Conservation (phyloP, 2,888 invertebrate species). For the Agonopterix subpropinquella region DNA sequence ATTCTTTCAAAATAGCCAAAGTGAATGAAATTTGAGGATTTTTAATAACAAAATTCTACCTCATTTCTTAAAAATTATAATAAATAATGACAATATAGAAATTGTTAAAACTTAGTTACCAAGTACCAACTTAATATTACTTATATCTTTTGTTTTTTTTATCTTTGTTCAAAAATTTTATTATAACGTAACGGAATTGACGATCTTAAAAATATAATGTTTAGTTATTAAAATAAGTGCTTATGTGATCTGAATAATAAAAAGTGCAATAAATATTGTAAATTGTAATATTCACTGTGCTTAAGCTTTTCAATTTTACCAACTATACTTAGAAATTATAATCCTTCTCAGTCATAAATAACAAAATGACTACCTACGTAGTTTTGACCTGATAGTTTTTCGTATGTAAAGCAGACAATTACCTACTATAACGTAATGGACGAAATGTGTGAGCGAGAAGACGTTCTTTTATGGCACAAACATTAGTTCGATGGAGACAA, state of each 20-base stretch:
- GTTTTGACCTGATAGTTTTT: constrained; percentile 2
- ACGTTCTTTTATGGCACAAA: too few species aligned
- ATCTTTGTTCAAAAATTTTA: constrained; percentile 12
- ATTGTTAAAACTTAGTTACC: constrained; percentile 29
- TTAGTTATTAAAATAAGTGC: constrained; percentile 32
- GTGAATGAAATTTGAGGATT: constrained; percentile 14
- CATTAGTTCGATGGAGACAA: too few species aligned
- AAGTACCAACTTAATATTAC: constrained; percentile 19
- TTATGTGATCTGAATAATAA: constrained; percentile 38
- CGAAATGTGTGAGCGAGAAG: too few species aligned
- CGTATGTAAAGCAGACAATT: not conserved
- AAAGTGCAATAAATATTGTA: constrained; percentile 36
- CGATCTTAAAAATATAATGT: constrained; percentile 17
- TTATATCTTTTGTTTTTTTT: constrained; percentile 13
- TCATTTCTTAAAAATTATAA: constrained; percentile 26
- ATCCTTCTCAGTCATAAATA: constrained; percentile 27
- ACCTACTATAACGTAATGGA: too few species aligned
- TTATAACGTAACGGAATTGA: constrained; percentile 8
- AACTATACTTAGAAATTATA: constrained; percentile 3
- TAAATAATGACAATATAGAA: constrained; percentile 19
- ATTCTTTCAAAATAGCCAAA: constrained; percentile 20
- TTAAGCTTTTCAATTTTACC: constrained; percentile 4
- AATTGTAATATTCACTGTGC: constrained; percentile 10
- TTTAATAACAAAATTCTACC: constrained; percentile 30
- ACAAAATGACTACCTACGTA: constrained; percentile 3